phyloP scores from a whole-genome alignment of 2,797 vertebrate genomes.

The Leptoclinus maculatus region DNA sequence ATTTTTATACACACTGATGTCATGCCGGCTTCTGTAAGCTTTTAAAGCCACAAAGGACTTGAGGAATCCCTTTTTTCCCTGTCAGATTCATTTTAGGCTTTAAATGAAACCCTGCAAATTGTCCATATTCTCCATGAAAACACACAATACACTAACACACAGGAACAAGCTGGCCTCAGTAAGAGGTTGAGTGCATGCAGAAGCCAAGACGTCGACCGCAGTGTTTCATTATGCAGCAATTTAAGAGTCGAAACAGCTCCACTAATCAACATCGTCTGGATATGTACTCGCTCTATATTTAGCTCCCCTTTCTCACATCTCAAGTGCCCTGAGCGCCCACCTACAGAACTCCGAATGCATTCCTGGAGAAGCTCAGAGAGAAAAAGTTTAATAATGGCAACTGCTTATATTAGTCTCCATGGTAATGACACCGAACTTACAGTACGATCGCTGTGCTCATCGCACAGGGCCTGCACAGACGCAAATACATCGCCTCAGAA shows the following conservation, averaged over 20 bases:
- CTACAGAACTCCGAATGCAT: constrained; percentile 56
- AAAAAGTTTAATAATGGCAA: constrained; percentile 73
- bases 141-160: background rate
- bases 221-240: constrained; percentile 45
- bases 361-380: constrained; percentile 55
- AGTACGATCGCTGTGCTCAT: constrained; percentile 7
- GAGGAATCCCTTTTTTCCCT: background rate
- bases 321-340: constrained; percentile 65
- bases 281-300: constrained; percentile 70
- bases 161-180: background rate
- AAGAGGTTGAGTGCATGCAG: background rate
- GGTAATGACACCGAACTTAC: constrained; percentile 56
- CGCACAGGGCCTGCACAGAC: constrained; percentile 12
- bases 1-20: background rate
- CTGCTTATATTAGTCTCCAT: constrained; percentile 70
- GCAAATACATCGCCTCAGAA: background rate
- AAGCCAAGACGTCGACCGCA: constrained; percentile 7
- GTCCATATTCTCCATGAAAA: background rate
- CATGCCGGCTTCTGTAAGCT: constrained; percentile 9
- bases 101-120: background rate
- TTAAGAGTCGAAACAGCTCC: constrained; percentile 58
- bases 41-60: constrained; percentile 20
- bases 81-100: constrained; percentile 16
- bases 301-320: constrained; percentile 74
- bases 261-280: constrained; percentile 68